Conservation (phyloP, 2,888 invertebrate species). For the Pandemis corylana region DNA sequence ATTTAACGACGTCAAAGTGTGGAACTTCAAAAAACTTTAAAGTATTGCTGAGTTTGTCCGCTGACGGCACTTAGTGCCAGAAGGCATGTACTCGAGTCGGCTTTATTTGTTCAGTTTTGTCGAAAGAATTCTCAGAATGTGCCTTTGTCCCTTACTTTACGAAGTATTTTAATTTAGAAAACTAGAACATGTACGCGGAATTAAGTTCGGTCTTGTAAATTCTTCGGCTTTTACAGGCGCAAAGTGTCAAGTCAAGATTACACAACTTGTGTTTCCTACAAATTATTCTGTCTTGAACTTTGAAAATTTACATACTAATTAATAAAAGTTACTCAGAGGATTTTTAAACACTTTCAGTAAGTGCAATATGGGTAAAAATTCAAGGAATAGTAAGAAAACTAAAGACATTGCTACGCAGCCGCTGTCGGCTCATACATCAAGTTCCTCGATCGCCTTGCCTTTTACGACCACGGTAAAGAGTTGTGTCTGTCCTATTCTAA, state of each 20-base stretch:
- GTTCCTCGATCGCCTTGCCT: no score
- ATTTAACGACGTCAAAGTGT: conserved; percentile 36
- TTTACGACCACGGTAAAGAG: no score
- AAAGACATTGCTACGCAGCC: no score
- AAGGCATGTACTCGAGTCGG: conserved; percentile 28
- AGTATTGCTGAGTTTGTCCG: conserved; percentile 38
- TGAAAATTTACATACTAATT: background rate
- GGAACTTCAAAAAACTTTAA: conserved; percentile 39
- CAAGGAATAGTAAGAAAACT: no score
- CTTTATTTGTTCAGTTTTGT: conserved; percentile 36
- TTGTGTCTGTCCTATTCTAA: no score
- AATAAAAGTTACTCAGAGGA: no score
- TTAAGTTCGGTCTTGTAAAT: background rate
- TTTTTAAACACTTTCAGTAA: background rate
- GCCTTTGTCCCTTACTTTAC: conserved; percentile 21
- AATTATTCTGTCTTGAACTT: background rate
- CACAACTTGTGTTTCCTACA: background rate
- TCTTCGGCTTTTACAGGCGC: background rate
- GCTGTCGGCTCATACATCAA: no score
- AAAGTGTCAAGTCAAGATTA: background rate
- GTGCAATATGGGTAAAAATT: no score
- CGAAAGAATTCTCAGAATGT: conserved; percentile 20
- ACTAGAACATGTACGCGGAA: conserved; percentile 5
- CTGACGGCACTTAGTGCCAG: conserved; percentile 34
- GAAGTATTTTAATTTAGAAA: conserved; percentile 33